phyloP scores from a whole-genome alignment of 2,888 invertebrate genomes.

The Pilophorus perplexus region DNA sequence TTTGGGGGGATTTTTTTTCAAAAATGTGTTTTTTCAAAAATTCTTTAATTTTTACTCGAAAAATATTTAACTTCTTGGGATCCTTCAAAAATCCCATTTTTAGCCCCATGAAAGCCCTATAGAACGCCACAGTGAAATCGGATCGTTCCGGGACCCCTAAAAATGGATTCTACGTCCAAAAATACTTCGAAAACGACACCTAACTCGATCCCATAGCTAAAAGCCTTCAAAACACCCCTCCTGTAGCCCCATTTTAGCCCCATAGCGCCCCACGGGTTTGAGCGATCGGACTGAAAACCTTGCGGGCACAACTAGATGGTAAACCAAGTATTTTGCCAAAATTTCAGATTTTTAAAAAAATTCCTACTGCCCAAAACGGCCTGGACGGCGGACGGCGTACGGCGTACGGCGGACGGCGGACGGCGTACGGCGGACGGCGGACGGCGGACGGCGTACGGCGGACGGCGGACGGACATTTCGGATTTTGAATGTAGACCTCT shows the following conservation, averaged over 20 bases:
- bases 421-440: slow-evolving; percentile 9
- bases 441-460: slow-evolving; percentile 23
- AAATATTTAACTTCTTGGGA: no score
- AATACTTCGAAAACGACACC: not conserved
- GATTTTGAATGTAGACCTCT: no score
- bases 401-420: slow-evolving; percentile 23
- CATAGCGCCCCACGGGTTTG: not conserved
- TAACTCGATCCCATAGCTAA: not conserved
- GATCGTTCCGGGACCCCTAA: not conserved
- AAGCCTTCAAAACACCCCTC: not conserved
- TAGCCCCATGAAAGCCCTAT: no score
- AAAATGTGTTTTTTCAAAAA: no score
- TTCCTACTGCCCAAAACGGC: not conserved
- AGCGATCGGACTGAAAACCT: not conserved
- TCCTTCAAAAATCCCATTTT: no score
- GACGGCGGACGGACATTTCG: no score
- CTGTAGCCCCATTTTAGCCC: not conserved
- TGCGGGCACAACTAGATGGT: not conserved
- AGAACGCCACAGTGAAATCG: no score
- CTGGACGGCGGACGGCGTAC: not conserved
- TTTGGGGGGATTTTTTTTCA: no score
- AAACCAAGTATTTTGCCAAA: not conserved
- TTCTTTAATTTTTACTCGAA: no score
- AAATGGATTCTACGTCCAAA: not conserved
- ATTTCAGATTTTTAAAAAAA: not conserved